These are phyloP conservation scores for Nibea coibor DNA, from an alignment of 2,113 vertebrate species.

Conservation along the genomic window DNA sequence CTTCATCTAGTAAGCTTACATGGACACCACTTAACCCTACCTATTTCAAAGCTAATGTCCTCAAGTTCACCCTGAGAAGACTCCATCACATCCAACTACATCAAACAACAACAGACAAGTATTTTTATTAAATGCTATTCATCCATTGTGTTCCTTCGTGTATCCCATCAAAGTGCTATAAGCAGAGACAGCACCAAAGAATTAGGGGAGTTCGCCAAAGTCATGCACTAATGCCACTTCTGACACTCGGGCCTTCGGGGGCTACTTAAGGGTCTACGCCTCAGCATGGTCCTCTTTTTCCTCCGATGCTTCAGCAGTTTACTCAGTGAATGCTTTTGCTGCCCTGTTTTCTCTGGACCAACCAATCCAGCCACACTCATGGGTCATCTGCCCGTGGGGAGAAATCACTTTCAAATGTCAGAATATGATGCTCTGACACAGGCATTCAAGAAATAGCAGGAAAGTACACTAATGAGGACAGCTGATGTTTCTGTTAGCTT, in stretches of 20 bases:
- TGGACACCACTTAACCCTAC: background rate
- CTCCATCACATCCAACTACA: background rate
- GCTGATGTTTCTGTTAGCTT: slow-evolving; percentile 51
- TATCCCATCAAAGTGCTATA: slow-evolving; percentile 17
- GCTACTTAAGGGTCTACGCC: slow-evolving; percentile 50
- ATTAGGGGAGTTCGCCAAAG: slow-evolving; percentile 52
- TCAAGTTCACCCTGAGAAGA: background rate
- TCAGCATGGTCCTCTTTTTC: slow-evolving; percentile 31
- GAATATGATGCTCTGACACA: slow-evolving; percentile 52
- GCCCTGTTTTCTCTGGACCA: slow-evolving; percentile 21
- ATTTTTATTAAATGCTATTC: background rate
- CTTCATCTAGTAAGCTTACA: background rate
- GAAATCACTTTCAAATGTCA: slow-evolving; percentile 77
- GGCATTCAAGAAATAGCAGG: slow-evolving; percentile 48
- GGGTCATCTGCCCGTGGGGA: slow-evolving; percentile 59
- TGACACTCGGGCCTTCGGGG: slow-evolving; percentile 64
- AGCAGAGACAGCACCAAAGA: slow-evolving; percentile 2
- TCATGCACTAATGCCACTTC: slow-evolving; percentile 57
- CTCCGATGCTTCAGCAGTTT: slow-evolving; percentile 43
- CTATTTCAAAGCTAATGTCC: background rate
- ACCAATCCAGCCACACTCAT: slow-evolving; percentile 43
- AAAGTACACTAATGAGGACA: slow-evolving; percentile 61
- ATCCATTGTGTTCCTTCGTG: background rate
- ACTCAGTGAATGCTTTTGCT: slow-evolving; percentile 37
- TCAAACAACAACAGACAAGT: background rate